These are phyloP conservation scores for Cepphus grylle DNA, from an alignment of 2,113 vertebrate genomes.

Conservation along the genomic window DNA sequence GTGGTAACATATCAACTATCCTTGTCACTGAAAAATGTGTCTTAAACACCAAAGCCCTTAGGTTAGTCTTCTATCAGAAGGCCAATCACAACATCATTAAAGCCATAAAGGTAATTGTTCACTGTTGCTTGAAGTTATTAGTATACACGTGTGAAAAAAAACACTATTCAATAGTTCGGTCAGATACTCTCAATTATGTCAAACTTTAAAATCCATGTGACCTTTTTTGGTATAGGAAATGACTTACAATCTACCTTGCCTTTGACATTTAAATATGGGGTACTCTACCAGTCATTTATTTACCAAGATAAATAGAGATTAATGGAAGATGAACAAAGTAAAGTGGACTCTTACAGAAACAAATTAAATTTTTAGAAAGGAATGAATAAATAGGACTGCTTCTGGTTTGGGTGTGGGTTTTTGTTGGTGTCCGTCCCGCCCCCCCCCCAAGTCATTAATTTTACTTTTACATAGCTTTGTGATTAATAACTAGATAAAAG, in stretches of 20 bases:
- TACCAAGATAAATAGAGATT: neutral
- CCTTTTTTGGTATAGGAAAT: neutral
- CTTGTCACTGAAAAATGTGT: conserved; percentile 55
- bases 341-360: neutral
- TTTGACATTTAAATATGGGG: neutral
- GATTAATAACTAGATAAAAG: neutral
- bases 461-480: neutral
- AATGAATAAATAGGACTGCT: neutral
- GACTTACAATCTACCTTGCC: neutral
- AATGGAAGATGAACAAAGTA: neutral
- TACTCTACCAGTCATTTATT: neutral
- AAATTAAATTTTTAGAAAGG: neutral
- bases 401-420: neutral
- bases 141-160: neutral
- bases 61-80: conserved; percentile 47
- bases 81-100: conserved; percentile 52
- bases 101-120: neutral
- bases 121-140: conserved; percentile 3
- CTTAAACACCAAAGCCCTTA: conserved; percentile 32
- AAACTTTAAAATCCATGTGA: neutral
- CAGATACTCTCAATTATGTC: neutral
- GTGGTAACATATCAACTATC: neutral
- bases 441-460: neutral
- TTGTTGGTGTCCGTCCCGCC: too few relatives aligned
- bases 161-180: neutral